A percentile compares a stretch with the other conserved stretches of the same genome.
phyloP scores from a whole-genome alignment of 1,140 invertebrate genomes.

The Eupristina koningsbergeri region DNA sequence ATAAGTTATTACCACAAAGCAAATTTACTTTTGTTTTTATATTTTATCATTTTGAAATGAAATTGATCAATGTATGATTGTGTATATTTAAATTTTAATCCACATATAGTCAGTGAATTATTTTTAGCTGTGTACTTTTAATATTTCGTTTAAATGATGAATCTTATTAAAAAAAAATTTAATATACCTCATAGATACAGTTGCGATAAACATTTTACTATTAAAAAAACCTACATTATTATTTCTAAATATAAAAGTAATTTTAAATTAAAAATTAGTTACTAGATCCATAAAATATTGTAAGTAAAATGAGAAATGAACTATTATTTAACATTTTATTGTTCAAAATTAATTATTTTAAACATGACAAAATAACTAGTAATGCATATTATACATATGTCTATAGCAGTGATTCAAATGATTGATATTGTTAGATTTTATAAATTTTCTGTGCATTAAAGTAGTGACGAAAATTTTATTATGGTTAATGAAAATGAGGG shows the following conservation, averaged over 20 bases:
- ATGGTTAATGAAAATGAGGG: slow-evolving; percentile 60
- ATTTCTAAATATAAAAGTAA: slow-evolving; percentile 17
- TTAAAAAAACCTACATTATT: slow-evolving; percentile 16
- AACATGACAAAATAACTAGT: neutral
- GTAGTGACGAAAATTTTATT: slow-evolving; percentile 60
- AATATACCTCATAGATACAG: neutral
- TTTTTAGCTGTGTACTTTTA: slow-evolving; percentile 34
- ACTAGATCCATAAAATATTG: slow-evolving; percentile 3
- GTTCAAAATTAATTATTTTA: slow-evolving; percentile 35
- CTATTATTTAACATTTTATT: neutral
- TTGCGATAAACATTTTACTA: slow-evolving; percentile 36
- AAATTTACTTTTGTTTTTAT: slow-evolving; percentile 25
- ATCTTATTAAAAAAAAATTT: slow-evolving; percentile 1
- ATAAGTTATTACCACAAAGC: slow-evolving; percentile 29
- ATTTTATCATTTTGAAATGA: slow-evolving; percentile 32
- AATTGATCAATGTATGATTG: slow-evolving; percentile 41
- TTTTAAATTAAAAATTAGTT: neutral
- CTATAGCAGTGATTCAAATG: slow-evolving; percentile 55
- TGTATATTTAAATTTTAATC: slow-evolving; percentile 38
- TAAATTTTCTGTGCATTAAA: slow-evolving; percentile 59
- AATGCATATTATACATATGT: slow-evolving; percentile 39
- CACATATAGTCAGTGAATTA: slow-evolving; percentile 4
- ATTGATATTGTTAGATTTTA: slow-evolving; percentile 62
- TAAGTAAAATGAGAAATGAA: neutral
- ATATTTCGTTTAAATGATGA: slow-evolving; percentile 36